phyloP scores from a whole-genome alignment of 2,113 vertebrate genomes.

The Choloepus hoffmanni region DNA sequence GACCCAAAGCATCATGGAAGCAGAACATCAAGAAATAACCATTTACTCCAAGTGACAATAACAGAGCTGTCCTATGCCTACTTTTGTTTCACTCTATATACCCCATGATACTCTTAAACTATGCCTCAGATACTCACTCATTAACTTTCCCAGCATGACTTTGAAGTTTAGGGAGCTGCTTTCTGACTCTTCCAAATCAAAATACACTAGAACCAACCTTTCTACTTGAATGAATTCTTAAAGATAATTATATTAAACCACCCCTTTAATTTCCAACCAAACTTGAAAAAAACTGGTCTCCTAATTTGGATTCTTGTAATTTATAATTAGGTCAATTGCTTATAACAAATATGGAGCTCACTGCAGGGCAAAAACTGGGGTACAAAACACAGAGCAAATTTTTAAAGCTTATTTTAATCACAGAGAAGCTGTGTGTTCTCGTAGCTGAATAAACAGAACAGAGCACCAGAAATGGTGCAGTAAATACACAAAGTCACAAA shows the following conservation, averaged over 20 bases:
- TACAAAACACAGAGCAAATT: not conserved
- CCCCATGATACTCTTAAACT: not conserved
- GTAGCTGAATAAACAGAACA: conserved; percentile 31
- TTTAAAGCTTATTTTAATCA: conserved; percentile 18
- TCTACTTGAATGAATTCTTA: not conserved
- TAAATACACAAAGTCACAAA: not conserved
- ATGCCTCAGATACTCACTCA: not conserved
- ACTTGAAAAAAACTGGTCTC: not conserved
- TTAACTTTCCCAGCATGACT: not conserved
- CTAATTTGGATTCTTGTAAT: conserved; percentile 42
- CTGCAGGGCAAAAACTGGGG: not conserved
- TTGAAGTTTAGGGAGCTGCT: not conserved
- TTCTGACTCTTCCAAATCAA: conserved; percentile 23
- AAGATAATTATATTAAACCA: not conserved
- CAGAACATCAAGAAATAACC: not conserved
- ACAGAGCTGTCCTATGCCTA: not conserved
- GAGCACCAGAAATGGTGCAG: not conserved
- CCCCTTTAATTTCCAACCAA: conserved; percentile 9
- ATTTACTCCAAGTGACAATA: not conserved
- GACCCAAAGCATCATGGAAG: not conserved
- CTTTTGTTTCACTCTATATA: not conserved
- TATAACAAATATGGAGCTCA: not conserved
- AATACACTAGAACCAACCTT: not conserved
- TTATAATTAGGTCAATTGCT: not conserved
- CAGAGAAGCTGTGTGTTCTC: not conserved